Conservation (phyloP, 2,888 invertebrate genomes). For the Drosophila greeni region DNA sequence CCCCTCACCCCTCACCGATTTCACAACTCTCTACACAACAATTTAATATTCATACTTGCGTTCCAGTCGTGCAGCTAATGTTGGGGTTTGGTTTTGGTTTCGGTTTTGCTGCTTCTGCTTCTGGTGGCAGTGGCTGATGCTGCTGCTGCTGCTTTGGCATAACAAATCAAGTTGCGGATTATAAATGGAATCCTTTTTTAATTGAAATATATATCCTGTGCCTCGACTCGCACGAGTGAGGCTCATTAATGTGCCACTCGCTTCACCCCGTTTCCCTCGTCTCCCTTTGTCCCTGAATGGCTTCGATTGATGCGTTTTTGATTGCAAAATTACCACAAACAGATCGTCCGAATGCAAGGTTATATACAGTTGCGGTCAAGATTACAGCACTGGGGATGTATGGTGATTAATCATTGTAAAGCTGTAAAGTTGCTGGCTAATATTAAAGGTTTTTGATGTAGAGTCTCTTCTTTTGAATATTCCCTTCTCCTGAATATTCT, state of each 20-base stretch:
- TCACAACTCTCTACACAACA: conserved; percentile 62
- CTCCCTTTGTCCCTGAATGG: conserved; percentile 34
- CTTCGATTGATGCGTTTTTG: conserved; percentile 71
- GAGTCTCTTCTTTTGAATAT: background rate
- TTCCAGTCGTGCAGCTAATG: conserved; percentile 68
- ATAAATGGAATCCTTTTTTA: conserved; percentile 73
- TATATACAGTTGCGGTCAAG: conserved; percentile 9
- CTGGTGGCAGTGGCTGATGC: conserved; percentile 1
- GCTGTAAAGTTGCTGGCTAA: background rate
- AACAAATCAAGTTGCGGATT: conserved; percentile 66
- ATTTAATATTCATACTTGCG: conserved; percentile 73
- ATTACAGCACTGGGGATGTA: background rate
- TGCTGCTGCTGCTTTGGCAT: conserved; percentile 37
- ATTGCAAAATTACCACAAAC: conserved; percentile 72
- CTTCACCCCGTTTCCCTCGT: conserved; percentile 20
- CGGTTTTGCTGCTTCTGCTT: conserved; percentile 28
- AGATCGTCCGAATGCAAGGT: conserved; percentile 53
- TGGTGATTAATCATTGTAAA: background rate
- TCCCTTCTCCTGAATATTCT: background rate
- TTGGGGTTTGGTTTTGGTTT: conserved; percentile 45
- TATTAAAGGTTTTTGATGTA: background rate
- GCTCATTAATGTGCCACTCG: conserved; percentile 41
- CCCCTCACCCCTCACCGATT: conserved; percentile 24
- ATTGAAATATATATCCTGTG: conserved; percentile 64
- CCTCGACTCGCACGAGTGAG: conserved; percentile 32